Conservation (phyloP, 2,888 invertebrate species). For the Cantharis flavilabris region DNA sequence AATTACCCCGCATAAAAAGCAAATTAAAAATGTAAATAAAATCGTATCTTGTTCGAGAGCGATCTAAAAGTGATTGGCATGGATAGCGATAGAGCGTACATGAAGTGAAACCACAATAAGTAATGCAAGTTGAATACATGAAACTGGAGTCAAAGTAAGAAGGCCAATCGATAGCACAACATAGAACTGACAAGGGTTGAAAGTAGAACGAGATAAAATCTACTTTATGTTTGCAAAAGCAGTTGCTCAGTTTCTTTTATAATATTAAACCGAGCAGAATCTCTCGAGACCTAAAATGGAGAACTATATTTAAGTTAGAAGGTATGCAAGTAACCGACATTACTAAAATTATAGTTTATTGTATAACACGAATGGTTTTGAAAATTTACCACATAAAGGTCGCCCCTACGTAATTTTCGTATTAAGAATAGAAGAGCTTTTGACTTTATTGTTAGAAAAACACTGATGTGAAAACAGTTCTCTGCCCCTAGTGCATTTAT, state of each 20-base stretch:
- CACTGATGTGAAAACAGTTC: not conserved
- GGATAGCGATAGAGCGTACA: not conserved
- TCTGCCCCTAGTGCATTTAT: not conserved
- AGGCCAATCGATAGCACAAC: slow-evolving; percentile 36
- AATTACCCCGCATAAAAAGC: not conserved
- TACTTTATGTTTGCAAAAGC: slow-evolving; percentile 38
- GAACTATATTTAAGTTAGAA: slow-evolving; percentile 7
- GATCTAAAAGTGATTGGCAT: slow-evolving; percentile 4
- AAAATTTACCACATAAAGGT: slow-evolving; percentile 3
- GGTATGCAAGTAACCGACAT: slow-evolving; percentile 25
- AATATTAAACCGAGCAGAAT: not conserved
- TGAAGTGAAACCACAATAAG: slow-evolving; percentile 15
- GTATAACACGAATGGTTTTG: slow-evolving; percentile 15
- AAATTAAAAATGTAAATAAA: not conserved
- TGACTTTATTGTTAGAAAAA: not conserved
- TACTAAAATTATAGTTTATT: slow-evolving; percentile 29
- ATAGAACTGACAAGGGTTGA: slow-evolving; percentile 37
- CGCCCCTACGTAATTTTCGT: not conserved
- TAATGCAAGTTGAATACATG: slow-evolving; percentile 19
- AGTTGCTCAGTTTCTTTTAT: slow-evolving; percentile 27
- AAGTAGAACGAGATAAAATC: slow-evolving; percentile 39
- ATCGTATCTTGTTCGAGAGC: not conserved
- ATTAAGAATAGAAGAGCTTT: not conserved
- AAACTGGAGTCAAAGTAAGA: slow-evolving; percentile 28
- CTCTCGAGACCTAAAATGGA: slow-evolving; percentile 1